phyloP scores from a whole-genome alignment of 2,888 invertebrate genomes.

The Andrena trimmerana region DNA sequence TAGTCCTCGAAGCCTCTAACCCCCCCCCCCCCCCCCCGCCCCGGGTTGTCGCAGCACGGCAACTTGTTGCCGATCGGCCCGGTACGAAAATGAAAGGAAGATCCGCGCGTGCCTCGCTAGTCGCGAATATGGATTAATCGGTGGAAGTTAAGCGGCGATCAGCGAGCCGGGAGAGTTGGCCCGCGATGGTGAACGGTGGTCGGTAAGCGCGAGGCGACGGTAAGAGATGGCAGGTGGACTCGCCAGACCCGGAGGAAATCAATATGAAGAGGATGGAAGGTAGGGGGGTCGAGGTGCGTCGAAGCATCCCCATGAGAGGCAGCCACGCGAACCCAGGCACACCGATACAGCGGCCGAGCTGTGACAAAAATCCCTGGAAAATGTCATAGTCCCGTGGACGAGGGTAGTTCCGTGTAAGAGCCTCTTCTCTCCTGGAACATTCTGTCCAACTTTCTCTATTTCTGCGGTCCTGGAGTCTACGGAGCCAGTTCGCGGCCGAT shows the following conservation, averaged over 20 bases:
- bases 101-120: background rate
- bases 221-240: slow-evolving; percentile 79
- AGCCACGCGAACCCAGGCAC: slow-evolving; percentile 45
- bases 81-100: too few species aligned
- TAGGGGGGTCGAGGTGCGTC: slow-evolving; percentile 72
- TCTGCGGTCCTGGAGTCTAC: background rate
- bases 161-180: background rate
- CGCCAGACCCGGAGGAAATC: slow-evolving; percentile 75
- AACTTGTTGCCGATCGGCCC: slow-evolving; percentile 25
- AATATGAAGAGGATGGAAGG: slow-evolving; percentile 76
- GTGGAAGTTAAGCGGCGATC: background rate
- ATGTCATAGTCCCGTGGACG: slow-evolving; percentile 63
- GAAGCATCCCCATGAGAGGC: slow-evolving; percentile 60
- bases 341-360: slow-evolving; percentile 44
- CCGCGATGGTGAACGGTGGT: slow-evolving; percentile 31
- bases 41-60: background rate
- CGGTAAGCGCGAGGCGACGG: slow-evolving; percentile 35
- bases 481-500: background rate
- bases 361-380: slow-evolving; percentile 64
- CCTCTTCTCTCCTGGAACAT: slow-evolving; percentile 18
- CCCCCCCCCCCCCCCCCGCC: background rate
- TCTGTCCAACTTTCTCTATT: background rate
- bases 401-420: slow-evolving; percentile 36
- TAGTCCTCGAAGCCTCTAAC: background rate
- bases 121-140: background rate